Evolutionary conservation across 23 tunicate species (phyloP).

Genomic region (Halocynthia roretzi): DNA sequence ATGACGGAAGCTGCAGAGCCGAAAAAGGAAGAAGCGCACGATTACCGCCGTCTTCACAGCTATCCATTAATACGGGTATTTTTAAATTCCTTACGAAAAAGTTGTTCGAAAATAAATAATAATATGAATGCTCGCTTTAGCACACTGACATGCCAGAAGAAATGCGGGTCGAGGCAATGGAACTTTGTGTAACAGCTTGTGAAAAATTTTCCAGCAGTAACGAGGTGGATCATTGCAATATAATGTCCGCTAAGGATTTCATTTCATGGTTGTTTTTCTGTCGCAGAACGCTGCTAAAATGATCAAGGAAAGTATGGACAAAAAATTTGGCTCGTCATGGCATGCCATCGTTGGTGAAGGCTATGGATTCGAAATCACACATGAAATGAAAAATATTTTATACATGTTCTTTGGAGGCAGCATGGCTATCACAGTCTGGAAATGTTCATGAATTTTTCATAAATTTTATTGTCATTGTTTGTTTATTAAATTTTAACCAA

Average conservation of each 20-base stretch:
- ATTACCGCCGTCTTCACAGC: conserved; percentile 72
- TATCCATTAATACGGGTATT: conserved; percentile 64
- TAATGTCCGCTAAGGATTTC: not conserved
- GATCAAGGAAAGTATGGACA: conserved; percentile 99
- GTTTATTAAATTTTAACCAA: not conserved
- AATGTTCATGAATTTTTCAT: conserved; percentile 61
- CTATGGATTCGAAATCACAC: conserved; percentile 92
- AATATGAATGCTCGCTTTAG: conserved; percentile 4
- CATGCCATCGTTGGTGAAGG: conserved; percentile 98
- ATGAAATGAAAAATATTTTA: conserved; percentile 85
- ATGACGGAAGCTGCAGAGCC: conserved; percentile 51
- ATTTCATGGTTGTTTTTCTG: not conserved
- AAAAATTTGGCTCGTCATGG: conserved; percentile 99
- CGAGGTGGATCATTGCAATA: conserved; percentile 21
- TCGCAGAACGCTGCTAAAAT: conserved; percentile 85
- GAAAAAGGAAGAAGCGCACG: conserved; percentile 85
- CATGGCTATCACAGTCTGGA: conserved; percentile 92
- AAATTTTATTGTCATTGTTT: not conserved
- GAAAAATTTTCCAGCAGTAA: conserved; percentile 82
- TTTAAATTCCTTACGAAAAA: not conserved
- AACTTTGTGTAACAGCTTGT: conserved; percentile 93
- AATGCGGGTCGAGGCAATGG: conserved; percentile 98
- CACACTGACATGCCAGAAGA: conserved; percentile 99
- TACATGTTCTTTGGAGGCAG: conserved; percentile 98
- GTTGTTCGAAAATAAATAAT: not conserved